A percentile compares a stretch with the other conserved stretches of the same genome.
These are phyloP conservation scores for Diplodus puntazzo DNA, from an alignment of 2,797 vertebrate species.

Conservation along the genomic window DNA sequence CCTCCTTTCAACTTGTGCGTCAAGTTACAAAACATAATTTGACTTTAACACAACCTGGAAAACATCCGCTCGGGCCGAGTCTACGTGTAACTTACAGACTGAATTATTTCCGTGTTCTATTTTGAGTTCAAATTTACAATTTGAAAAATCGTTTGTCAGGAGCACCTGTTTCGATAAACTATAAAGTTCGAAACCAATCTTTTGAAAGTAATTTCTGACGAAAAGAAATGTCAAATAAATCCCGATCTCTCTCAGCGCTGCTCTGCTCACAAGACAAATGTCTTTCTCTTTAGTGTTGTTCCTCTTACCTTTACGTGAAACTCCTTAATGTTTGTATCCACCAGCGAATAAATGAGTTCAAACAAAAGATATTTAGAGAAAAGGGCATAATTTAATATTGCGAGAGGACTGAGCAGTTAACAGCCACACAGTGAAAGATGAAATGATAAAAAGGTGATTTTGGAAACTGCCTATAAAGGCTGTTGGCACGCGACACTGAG, in stretches of 20 bases:
- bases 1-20: not conserved
- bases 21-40: not conserved
- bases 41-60: not conserved
- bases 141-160: not conserved
- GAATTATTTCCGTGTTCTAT: not conserved
- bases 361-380: not conserved
- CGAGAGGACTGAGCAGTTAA: not conserved
- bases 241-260: not conserved
- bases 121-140: not conserved
- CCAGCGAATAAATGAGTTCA: not conserved
- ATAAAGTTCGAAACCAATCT: not conserved
- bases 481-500: conserved; percentile 75
- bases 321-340: not conserved
- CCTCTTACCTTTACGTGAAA: conserved; percentile 53
- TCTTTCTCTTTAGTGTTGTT: not conserved
- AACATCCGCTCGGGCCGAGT: not conserved
- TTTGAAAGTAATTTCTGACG: not conserved
- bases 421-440: not conserved
- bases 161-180: not conserved
- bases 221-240: not conserved
- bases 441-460: conserved; percentile 48
- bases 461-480: conserved; percentile 43
- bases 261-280: not conserved
- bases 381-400: not conserved
- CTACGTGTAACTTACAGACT: not conserved